A percentile compares a stretch with the other conserved stretches of the same genome.
Evolutionary conservation across 2,113 vertebrate species (phyloP).

Genomic region (Ramphastos sulfuratus): DNA sequence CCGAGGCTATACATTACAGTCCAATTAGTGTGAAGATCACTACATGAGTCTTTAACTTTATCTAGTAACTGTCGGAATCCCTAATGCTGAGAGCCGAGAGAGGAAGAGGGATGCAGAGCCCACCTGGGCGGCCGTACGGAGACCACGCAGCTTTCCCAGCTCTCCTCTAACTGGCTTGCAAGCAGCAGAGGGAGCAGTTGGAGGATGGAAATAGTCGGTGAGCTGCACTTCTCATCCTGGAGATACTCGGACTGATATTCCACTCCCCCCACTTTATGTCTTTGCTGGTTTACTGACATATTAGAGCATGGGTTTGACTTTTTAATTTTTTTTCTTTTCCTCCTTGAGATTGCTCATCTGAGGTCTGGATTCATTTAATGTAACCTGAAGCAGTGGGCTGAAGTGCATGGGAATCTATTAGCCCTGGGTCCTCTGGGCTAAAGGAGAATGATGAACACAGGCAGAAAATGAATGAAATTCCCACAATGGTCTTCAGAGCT

Average conservation of each 20-base stretch:
- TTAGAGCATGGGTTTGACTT: background rate
- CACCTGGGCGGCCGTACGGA: constrained; percentile 11
- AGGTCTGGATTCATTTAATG: constrained; percentile 37
- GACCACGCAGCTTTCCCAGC: background rate
- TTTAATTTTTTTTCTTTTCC: accelerated
- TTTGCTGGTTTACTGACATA: background rate
- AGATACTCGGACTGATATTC: background rate
- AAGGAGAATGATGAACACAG: background rate
- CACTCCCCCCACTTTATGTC: background rate
- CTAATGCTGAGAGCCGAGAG: constrained; percentile 69
- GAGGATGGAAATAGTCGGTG: background rate
- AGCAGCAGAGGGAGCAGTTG: constrained; percentile 60
- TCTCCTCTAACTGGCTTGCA: background rate
- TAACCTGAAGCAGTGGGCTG: background rate
- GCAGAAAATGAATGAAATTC: constrained; percentile 21
- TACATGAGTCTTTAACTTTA: constrained; percentile 81
- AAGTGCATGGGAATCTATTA: background rate
- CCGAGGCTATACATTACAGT: constrained; percentile 84
- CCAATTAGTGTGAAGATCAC: constrained; percentile 84
- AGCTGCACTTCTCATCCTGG: background rate
- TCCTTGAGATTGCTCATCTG: background rate
- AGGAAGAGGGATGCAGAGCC: constrained; percentile 65
- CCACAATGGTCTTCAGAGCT: background rate
- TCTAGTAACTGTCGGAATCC: constrained; percentile 77
- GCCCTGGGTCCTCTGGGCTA: background rate